These are phyloP conservation scores for Lithophane leautieri DNA, from an alignment of 2,888 invertebrate genomes.

Conservation along the genomic window DNA sequence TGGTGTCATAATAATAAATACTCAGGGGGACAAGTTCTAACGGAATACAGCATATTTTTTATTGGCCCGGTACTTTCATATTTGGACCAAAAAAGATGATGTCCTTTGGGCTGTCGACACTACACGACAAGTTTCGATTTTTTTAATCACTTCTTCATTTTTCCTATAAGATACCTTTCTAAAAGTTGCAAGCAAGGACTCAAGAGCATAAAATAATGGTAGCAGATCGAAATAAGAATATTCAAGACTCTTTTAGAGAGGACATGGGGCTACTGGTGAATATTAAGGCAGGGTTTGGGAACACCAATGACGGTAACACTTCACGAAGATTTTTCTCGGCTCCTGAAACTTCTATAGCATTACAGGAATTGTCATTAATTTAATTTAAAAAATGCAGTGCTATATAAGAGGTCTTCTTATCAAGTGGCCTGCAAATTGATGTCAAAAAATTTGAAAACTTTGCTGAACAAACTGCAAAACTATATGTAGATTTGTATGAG, in stretches of 20 bases:
- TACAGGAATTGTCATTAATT: neutral
- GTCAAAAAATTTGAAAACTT: neutral
- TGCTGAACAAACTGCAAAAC: slow-evolving; percentile 24
- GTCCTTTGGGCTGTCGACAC: too few relatives aligned
- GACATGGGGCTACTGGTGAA: slow-evolving; percentile 1
- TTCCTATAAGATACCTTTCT: too few relatives aligned
- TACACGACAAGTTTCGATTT: too few relatives aligned
- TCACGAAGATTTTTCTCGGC: neutral
- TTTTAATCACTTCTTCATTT: too few relatives aligned
- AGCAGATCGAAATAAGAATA: neutral
- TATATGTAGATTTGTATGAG: slow-evolving; percentile 23
- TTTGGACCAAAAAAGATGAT: neutral
- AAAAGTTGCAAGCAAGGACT: slow-evolving; percentile 2
- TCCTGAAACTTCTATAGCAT: slow-evolving; percentile 16
- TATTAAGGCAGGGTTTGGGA: slow-evolving; percentile 9
- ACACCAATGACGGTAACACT: slow-evolving; percentile 2
- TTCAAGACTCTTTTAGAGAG: neutral
- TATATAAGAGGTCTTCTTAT: neutral
- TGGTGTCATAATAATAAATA: slow-evolving; percentile 3
- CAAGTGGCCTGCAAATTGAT: neutral
- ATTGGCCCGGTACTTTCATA: neutral
- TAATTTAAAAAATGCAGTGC: slow-evolving; percentile 18
- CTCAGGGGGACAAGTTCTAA: neutral
- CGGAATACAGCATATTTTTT: neutral
- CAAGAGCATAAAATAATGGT: neutral